Evolutionary conservation across 2,797 vertebrate genomes (phyloP).

Genomic region (Distichodus sexfasciatus): DNA sequence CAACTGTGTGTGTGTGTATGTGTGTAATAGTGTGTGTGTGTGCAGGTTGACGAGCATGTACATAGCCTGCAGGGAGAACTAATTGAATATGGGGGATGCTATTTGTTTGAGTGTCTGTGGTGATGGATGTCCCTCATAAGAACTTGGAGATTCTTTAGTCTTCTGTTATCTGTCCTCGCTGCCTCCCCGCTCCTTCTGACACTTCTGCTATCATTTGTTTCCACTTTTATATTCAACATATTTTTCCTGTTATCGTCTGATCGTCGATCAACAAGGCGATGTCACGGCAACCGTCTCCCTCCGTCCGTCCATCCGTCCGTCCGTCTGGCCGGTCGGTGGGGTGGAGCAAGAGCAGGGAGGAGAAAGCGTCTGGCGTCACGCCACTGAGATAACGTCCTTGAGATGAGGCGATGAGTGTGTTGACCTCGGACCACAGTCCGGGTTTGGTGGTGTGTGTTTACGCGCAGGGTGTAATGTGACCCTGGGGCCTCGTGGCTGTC

Average conservation of each 20-base stretch:
- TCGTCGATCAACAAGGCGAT: slow-evolving; percentile 44
- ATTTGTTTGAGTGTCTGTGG: slow-evolving; percentile 68
- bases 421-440: neutral
- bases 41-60: slow-evolving; percentile 22
- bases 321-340: too few species aligned
- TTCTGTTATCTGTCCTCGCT: slow-evolving; percentile 59
- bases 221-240: slow-evolving; percentile 46
- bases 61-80: slow-evolving; percentile 48
- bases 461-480: slow-evolving; percentile 21
- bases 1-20: slow-evolving; percentile 20
- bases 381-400: slow-evolving; percentile 27
- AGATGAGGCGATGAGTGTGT: slow-evolving; percentile 11
- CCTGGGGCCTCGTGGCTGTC: slow-evolving; percentile 14
- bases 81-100: slow-evolving; percentile 68
- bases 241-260: slow-evolving; percentile 39
- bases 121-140: slow-evolving; percentile 81
- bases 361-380: neutral
- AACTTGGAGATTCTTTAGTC: slow-evolving; percentile 71
- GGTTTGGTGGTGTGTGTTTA: slow-evolving; percentile 21
- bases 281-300: slow-evolving; percentile 31
- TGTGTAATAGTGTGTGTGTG: neutral
- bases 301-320: too few species aligned
- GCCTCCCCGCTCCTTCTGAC: slow-evolving; percentile 32
- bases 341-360: slow-evolving; percentile 9
- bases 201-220: slow-evolving; percentile 49